These are phyloP conservation scores for Leuciscus idus DNA, from an alignment of 2,113 vertebrate species.

Conservation along the genomic window DNA sequence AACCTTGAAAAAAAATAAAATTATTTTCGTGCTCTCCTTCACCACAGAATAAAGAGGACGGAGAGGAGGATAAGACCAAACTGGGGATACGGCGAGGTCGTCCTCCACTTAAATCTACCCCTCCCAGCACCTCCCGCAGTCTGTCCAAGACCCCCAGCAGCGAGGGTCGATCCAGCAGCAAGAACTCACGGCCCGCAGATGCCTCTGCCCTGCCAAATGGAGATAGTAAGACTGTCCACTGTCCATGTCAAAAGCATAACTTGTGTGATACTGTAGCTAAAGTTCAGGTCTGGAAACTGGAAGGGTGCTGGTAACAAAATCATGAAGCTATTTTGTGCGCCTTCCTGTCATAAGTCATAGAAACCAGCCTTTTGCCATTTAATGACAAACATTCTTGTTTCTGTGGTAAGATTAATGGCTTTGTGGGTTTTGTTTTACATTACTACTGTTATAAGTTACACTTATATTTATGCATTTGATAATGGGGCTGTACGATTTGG, in stretches of 20 bases:
- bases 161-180: constrained; percentile 81
- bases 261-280: not conserved
- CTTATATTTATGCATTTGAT: not conserved
- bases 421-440: not conserved
- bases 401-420: not conserved
- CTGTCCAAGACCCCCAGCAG: constrained; percentile 80
- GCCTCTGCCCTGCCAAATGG: constrained; percentile 76
- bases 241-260: not conserved
- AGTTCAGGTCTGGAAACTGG: not conserved
- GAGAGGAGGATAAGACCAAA: constrained; percentile 81
- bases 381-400: not conserved
- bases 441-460: not conserved
- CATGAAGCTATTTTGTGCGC: not conserved
- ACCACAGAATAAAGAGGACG: constrained; percentile 89
- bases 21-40: not conserved
- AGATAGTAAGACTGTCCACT: constrained; percentile 69
- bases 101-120: constrained; percentile 87
- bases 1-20: not conserved
- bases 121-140: constrained; percentile 77
- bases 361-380: not conserved
- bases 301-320: not conserved
- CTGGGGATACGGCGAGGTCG: constrained; percentile 83
- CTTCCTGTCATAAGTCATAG: not conserved
- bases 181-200: constrained; percentile 68
- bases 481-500: no score